A percentile compares a stretch with the other conserved stretches of the same genome.
These are phyloP conservation scores for Cylindroiulus punctatus DNA, from an alignment of 2,888 invertebrate species.

Conservation along the genomic window DNA sequence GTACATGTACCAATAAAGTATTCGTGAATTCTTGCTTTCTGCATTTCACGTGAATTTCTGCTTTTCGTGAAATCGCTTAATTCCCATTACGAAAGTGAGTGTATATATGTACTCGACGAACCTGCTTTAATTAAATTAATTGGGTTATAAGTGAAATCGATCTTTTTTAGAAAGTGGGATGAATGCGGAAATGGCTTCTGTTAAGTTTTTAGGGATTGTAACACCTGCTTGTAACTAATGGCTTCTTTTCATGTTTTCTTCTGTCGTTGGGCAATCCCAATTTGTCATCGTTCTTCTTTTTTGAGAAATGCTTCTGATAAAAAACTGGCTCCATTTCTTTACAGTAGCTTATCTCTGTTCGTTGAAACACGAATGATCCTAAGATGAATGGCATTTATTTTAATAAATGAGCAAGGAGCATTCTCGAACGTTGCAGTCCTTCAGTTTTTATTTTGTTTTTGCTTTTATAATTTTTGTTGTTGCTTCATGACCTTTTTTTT, in stretches of 20 bases:
- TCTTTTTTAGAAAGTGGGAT: neutral
- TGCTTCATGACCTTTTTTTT: slow-evolving; percentile 9
- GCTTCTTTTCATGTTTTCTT: slow-evolving; percentile 15
- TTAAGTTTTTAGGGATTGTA: neutral
- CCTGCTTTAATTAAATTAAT: slow-evolving; percentile 28
- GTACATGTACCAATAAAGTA: too few species aligned
- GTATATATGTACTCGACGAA: neutral
- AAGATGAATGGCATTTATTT: slow-evolving; percentile 30
- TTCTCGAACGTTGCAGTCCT: slow-evolving; percentile 18
- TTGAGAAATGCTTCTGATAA: neutral
- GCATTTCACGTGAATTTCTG: too few species aligned
- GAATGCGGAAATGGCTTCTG: slow-evolving; percentile 25
- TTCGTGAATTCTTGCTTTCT: too few species aligned
- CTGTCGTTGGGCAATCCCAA: slow-evolving; percentile 38
- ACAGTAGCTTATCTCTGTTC: slow-evolving; percentile 30
- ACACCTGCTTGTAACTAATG: slow-evolving; percentile 36
- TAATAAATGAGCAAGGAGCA: slow-evolving; percentile 31
- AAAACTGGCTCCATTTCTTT: slow-evolving; percentile 22
- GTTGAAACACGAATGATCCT: neutral
- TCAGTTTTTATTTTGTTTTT: slow-evolving; percentile 21
- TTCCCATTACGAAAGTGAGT: too few species aligned
- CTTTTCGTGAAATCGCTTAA: too few species aligned
- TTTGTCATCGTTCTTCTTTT: slow-evolving; percentile 9
- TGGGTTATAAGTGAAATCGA: slow-evolving; percentile 16
- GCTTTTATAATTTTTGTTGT: neutral